Evolutionary conservation across 1,140 invertebrate genomes (phyloP).

Genomic region (Diachasmimorpha longicaudata): DNA sequence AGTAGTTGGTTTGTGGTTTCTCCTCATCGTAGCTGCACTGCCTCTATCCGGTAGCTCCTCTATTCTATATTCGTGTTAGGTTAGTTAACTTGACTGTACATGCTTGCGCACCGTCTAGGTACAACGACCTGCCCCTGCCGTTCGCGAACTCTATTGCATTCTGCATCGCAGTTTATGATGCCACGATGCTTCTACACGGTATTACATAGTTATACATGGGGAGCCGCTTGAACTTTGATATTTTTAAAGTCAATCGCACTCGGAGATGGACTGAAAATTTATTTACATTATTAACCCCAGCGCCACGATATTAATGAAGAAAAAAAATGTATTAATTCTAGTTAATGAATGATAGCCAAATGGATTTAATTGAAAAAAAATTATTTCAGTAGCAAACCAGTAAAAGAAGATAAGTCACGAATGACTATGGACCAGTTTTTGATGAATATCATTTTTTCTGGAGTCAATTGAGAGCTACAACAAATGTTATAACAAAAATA

Average conservation of each 20-base stretch:
- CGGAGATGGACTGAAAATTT: too few relatives aligned
- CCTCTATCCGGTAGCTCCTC: neutral
- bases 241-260: neutral
- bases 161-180: constrained; percentile 4
- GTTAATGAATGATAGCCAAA: too few relatives aligned
- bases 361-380: too few relatives aligned
- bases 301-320: too few relatives aligned
- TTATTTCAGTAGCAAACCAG: too few relatives aligned
- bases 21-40: neutral
- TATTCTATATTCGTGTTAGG: neutral
- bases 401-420: too few relatives aligned
- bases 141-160: neutral
- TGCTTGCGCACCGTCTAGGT: constrained; percentile 6
- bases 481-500: too few relatives aligned
- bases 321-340: too few relatives aligned
- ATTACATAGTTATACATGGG: neutral
- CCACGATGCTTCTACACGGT: neutral
- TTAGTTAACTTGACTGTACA: neutral
- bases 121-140: neutral
- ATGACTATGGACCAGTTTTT: too few relatives aligned
- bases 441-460: too few relatives aligned
- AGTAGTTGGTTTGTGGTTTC: neutral
- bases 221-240: neutral
- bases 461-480: too few relatives aligned
- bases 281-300: too few relatives aligned